These are phyloP conservation scores for Cercopithecus hamlyni DNA, from an alignment of 2,797 vertebrate genomes.

Conservation along the genomic window DNA sequence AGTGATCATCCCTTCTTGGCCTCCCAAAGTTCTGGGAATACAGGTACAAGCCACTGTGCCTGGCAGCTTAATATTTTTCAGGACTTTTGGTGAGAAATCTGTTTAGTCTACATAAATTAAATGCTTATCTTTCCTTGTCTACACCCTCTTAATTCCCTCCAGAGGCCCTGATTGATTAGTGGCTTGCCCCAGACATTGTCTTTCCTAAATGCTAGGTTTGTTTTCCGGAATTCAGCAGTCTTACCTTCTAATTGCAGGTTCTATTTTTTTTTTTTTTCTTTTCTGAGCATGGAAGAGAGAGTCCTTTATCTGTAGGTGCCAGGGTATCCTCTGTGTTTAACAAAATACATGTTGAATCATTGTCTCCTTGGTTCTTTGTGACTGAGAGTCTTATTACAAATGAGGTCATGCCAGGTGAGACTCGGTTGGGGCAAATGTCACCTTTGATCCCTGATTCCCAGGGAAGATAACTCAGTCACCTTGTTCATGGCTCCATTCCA, in stretches of 20 bases:
- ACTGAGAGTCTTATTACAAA: not conserved
- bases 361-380: not conserved
- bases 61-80: not conserved
- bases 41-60: not conserved
- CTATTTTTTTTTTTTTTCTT: not conserved
- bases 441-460: not conserved
- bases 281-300: not conserved
- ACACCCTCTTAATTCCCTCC: not conserved
- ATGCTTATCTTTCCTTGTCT: not conserved
- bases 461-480: not conserved
- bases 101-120: not conserved
- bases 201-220: constrained; percentile 5
- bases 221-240: constrained; percentile 17
- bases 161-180: not conserved
- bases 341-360: not conserved
- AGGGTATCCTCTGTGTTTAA: not conserved
- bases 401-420: not conserved
- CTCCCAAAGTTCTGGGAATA: not conserved
- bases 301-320: not conserved
- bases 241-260: not conserved
- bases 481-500: not conserved
- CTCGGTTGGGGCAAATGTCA: not conserved
- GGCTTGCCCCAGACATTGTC: not conserved
- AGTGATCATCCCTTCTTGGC: not conserved
- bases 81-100: not conserved